Percentiles rank a stretch among this genome's conserved stretches.
Evolutionary conservation across 2,888 invertebrate genomes (phyloP).

Genomic region (Nomada fucata): DNA sequence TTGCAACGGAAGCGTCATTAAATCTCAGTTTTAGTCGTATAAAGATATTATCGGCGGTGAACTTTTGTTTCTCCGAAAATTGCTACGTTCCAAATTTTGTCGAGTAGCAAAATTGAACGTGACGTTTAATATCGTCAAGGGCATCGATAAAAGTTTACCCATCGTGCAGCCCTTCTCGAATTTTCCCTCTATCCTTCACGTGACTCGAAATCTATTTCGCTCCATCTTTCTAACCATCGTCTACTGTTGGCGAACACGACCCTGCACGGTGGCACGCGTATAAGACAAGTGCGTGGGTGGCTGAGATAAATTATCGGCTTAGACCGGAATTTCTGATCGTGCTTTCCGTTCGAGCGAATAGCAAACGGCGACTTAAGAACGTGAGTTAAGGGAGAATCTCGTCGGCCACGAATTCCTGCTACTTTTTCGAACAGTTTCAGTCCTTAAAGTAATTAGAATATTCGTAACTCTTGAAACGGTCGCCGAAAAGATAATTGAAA

Average conservation of each 20-base stretch:
- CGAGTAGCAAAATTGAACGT: neutral
- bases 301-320: slow-evolving; percentile 72
- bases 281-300: slow-evolving; percentile 72
- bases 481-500: no score
- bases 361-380: slow-evolving; percentile 47
- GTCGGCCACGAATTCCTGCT: slow-evolving; percentile 14
- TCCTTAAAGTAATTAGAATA: no score
- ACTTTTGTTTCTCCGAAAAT: no score
- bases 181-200: slow-evolving; percentile 14
- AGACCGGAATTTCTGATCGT: slow-evolving; percentile 62
- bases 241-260: slow-evolving; percentile 36
- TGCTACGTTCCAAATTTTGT: neutral
- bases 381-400: slow-evolving; percentile 43
- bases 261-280: slow-evolving; percentile 68
- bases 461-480: no score
- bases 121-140: neutral
- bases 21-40: no score
- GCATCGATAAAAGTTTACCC: slow-evolving; percentile 4
- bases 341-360: slow-evolving; percentile 56
- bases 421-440: neutral
- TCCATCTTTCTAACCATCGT: slow-evolving; percentile 6
- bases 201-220: slow-evolving; percentile 11
- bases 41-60: no score
- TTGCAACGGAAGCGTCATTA: no score
- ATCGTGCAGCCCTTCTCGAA: slow-evolving; percentile 11